Evolutionary conservation across 2,888 invertebrate species (phyloP).

Genomic region (Drosophila pseudotalamancana): DNA sequence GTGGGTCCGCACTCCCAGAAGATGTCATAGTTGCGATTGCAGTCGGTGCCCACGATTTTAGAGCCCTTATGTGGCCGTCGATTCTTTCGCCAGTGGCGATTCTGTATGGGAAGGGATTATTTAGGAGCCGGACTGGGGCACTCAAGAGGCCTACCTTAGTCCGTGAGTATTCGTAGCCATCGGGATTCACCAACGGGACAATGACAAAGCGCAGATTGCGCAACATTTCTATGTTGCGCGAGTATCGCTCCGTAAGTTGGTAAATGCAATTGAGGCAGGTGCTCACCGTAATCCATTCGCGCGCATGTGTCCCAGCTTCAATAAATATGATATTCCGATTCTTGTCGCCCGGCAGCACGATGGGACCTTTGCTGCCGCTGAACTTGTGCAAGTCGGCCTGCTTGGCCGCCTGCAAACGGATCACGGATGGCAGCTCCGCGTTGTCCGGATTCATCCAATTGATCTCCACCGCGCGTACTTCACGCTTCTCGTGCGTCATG

Average conservation of each 20-base stretch:
- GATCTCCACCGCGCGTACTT: slow-evolving; percentile 80
- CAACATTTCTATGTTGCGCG: slow-evolving; percentile 84
- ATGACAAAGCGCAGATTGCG: slow-evolving; percentile 88
- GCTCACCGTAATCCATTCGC: slow-evolving; percentile 89
- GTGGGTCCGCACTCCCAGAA: slow-evolving; percentile 85
- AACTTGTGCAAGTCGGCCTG: slow-evolving; percentile 2
- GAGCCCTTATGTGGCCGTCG: slow-evolving; percentile 82
- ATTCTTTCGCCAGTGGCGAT: slow-evolving; percentile 87
- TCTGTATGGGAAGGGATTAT: slow-evolving; percentile 77
- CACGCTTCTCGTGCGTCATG: slow-evolving; percentile 78
- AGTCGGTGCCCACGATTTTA: slow-evolving; percentile 87
- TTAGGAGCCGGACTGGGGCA: no score
- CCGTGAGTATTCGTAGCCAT: slow-evolving; percentile 89
- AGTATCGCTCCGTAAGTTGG: slow-evolving; percentile 85
- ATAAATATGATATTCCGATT: slow-evolving; percentile 81
- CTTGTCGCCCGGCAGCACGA: slow-evolving; percentile 36
- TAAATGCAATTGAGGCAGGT: slow-evolving; percentile 87
- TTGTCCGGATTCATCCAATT: slow-evolving; percentile 78
- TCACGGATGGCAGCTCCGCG: slow-evolving; percentile 38
- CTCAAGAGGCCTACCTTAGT: slow-evolving; percentile 83
- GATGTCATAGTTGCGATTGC: slow-evolving; percentile 88
- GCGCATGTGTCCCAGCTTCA: slow-evolving; percentile 86
- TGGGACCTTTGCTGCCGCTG: slow-evolving; percentile 10
- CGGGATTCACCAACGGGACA: slow-evolving; percentile 89
- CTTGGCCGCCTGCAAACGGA: slow-evolving; percentile 41